Conservation (phyloP, 2,888 invertebrate species). For the Crossocerus cetratus region DNA sequence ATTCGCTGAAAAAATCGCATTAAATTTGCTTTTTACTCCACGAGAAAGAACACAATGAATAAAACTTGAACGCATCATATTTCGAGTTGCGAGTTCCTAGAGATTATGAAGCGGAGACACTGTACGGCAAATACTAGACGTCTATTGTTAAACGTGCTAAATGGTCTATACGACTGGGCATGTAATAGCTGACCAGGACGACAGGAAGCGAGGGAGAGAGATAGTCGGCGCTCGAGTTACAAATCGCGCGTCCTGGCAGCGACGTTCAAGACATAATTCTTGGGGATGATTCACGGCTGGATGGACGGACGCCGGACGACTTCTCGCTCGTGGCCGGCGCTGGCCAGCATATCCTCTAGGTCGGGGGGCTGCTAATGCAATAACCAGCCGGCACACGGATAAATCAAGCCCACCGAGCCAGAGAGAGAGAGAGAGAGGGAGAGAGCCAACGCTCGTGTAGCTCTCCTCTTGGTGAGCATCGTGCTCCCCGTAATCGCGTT, state of each 20-base stretch:
- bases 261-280: constrained; percentile 61
- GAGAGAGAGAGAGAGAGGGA: too few species aligned
- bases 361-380: constrained; percentile 73
- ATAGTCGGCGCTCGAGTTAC: constrained; percentile 2
- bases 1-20: too few species aligned
- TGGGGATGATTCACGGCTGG: constrained; percentile 64
- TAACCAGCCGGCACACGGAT: constrained; percentile 72
- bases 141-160: too few species aligned
- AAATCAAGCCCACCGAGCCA: constrained; percentile 71
- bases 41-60: too few species aligned
- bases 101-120: too few species aligned
- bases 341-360: constrained; percentile 40
- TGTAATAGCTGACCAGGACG: too few species aligned
- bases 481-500: constrained; percentile 70
- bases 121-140: too few species aligned
- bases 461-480: constrained; percentile 49
- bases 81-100: too few species aligned
- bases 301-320: constrained; percentile 50
- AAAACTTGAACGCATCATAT: too few species aligned
- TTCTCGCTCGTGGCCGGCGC: constrained; percentile 29
- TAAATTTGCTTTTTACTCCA: too few species aligned
- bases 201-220: too few species aligned
- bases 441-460: not conserved
- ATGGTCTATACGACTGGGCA: too few species aligned
- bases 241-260: constrained; percentile 48